phyloP scores from a whole-genome alignment of 2,113 vertebrate genomes.

The Oncorhynchus mykiss region DNA sequence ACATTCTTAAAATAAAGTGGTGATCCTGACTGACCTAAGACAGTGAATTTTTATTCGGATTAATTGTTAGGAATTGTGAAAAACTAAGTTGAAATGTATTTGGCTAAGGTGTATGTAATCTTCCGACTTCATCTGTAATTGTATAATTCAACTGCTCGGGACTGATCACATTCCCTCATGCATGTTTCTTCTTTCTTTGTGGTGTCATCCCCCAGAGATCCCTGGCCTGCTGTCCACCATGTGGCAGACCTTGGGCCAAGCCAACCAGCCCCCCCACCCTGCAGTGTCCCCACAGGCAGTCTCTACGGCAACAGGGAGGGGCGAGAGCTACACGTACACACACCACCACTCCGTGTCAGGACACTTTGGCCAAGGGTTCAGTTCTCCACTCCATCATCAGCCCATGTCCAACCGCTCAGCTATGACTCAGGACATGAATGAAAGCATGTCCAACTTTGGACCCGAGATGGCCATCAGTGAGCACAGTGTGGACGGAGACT shows the following conservation, averaged over 20 bases:
- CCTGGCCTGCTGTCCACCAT: constrained; percentile 60
- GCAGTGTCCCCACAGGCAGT: background rate
- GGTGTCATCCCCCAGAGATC: constrained; percentile 47
- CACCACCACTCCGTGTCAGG: constrained; percentile 2
- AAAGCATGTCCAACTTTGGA: constrained; percentile 23
- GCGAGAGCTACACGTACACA: background rate
- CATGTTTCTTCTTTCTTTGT: background rate
- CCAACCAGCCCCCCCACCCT: constrained; percentile 17
- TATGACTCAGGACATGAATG: constrained; percentile 24
- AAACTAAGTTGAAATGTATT: no score
- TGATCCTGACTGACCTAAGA: no score
- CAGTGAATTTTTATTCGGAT: no score
- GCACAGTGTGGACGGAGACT: constrained; percentile 19
- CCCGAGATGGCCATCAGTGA: constrained; percentile 23
- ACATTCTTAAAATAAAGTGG: no score
- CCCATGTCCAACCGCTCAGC: constrained; percentile 19
- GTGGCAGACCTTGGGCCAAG: constrained; percentile 56
- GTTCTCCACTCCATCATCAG: constrained; percentile 22
- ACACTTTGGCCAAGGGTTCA: constrained; percentile 23
- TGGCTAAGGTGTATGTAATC: no score
- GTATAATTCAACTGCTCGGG: background rate
- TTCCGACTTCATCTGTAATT: background rate
- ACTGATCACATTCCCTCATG: background rate
- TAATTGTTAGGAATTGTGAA: no score
- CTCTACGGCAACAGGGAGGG: constrained; percentile 21